These are phyloP conservation scores for Nautilus pompilius DNA, from an alignment of 1,140 invertebrate genomes.

Conservation along the genomic window DNA sequence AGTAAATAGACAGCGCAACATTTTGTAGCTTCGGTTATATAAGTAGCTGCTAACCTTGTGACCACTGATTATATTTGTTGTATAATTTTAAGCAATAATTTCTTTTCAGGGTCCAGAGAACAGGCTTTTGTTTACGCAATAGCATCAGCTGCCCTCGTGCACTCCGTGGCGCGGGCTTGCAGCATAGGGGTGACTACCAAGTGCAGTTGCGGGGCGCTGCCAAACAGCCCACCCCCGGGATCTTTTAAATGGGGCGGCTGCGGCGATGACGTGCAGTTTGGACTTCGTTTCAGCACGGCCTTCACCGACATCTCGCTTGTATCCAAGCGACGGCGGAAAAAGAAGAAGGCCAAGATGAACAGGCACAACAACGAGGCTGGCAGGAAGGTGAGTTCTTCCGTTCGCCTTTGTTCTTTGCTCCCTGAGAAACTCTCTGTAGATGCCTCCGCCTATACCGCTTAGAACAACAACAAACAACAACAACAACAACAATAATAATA, in stretches of 20 bases:
- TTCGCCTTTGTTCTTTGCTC: background rate
- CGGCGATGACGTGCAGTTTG: constrained; percentile 66
- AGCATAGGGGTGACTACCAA: constrained; percentile 67
- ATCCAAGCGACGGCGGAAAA: constrained; percentile 46
- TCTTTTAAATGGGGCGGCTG: constrained; percentile 69
- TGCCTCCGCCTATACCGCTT: background rate
- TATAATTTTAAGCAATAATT: background rate
- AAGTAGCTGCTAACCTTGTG: too few species aligned
- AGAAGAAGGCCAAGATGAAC: constrained; percentile 60
- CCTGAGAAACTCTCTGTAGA: background rate
- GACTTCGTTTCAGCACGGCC: constrained; percentile 60
- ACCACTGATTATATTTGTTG: background rate
- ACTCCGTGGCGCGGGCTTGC: constrained; percentile 72
- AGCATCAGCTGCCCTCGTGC: constrained; percentile 70
- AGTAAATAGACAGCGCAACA: too few species aligned
- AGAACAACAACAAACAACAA: background rate
- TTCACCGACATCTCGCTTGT: constrained; percentile 63
- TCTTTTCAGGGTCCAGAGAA: constrained; percentile 69
- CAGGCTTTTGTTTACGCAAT: constrained; percentile 77
- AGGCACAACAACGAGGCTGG: constrained; percentile 64
- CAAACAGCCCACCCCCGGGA: constrained; percentile 45
- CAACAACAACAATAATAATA: background rate
- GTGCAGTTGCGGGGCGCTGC: constrained; percentile 63
- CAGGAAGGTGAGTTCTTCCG: constrained; percentile 30
- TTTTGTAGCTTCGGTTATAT: too few species aligned